Evolutionary conservation across 2,113 vertebrate genomes (phyloP).

Genomic region (Amblyopsis rosae): DNA sequence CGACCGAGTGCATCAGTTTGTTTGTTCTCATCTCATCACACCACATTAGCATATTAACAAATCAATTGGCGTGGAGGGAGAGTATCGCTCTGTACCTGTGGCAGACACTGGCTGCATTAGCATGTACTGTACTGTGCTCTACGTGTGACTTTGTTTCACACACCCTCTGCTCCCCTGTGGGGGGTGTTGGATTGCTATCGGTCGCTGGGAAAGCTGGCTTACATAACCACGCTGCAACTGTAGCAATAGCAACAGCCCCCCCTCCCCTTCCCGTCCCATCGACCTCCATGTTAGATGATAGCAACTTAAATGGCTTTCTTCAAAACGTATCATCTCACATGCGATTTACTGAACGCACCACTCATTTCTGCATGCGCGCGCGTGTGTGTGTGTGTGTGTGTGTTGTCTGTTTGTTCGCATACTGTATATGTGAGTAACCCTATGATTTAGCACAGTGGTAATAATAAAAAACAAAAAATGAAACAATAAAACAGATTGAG

Average conservation of each 20-base stretch:
- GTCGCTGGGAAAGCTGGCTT: conserved; percentile 65
- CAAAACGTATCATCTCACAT: conserved; percentile 54
- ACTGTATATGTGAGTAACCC: background rate
- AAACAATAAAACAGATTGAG: background rate
- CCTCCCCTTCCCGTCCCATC: conserved; percentile 46
- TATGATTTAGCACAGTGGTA: background rate
- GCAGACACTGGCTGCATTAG: conserved; percentile 48
- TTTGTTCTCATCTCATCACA: conserved; percentile 32
- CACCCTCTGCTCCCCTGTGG: conserved; percentile 49
- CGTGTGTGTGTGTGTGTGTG: background rate
- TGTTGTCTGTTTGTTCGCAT: background rate
- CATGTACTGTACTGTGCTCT: conserved; percentile 32
- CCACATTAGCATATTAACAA: conserved; percentile 71
- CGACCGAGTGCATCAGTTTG: background rate
- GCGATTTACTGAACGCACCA: conserved; percentile 26
- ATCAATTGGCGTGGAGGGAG: conserved; percentile 53
- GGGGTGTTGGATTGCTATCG: conserved; percentile 62
- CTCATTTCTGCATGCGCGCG: background rate
- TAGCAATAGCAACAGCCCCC: conserved; percentile 42
- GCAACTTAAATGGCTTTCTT: conserved; percentile 56
- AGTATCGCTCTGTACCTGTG: conserved; percentile 58
- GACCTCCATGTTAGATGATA: conserved; percentile 57
- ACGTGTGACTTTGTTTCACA: conserved; percentile 54
- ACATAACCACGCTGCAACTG: conserved; percentile 53
- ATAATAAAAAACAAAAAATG: background rate